phyloP scores from a whole-genome alignment of 2,113 vertebrate genomes.

The Oryzias celebensis region DNA sequence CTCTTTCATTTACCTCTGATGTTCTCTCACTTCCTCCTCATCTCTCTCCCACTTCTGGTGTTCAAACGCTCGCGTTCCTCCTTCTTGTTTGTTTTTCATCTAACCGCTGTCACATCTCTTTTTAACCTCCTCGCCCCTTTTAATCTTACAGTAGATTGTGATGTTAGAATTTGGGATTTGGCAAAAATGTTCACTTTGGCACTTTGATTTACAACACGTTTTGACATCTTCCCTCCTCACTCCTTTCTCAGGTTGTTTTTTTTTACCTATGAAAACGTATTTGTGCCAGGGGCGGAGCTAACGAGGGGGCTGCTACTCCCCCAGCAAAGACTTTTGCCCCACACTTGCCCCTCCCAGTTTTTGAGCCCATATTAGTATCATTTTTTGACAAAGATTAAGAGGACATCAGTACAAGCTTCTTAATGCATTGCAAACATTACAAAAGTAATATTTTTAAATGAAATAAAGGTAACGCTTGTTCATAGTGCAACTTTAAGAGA shows the following conservation, averaged over 20 bases:
- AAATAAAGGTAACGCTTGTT: too few species aligned
- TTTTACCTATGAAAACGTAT: constrained; percentile 48
- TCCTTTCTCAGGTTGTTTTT: constrained; percentile 6
- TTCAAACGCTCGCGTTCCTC: background rate
- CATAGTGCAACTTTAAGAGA: too few species aligned
- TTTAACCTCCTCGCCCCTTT: constrained; percentile 5
- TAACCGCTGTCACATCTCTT: constrained; percentile 9
- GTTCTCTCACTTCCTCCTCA: constrained; percentile 33
- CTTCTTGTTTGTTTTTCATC: background rate
- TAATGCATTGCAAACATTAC: too few species aligned
- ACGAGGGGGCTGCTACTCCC: too few species aligned
- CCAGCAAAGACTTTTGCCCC: too few species aligned
- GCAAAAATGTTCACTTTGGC: too few species aligned
- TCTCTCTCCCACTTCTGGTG: constrained; percentile 14
- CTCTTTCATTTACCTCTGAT: constrained; percentile 68
- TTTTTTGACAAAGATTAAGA: too few species aligned
- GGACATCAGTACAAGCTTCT: too few species aligned
- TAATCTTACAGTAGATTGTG: constrained; percentile 55
- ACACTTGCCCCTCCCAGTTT: too few species aligned
- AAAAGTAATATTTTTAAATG: too few species aligned
- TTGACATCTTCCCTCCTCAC: background rate
- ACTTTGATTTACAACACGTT: constrained; percentile 65
- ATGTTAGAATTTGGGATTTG: constrained; percentile 67
- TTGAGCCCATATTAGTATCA: too few species aligned
- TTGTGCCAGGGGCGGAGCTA: constrained; percentile 4